A percentile compares a stretch with the other conserved stretches of the same genome.
Evolutionary conservation across 2,888 invertebrate genomes (phyloP).

Genomic region (Serripes groenlandicus): DNA sequence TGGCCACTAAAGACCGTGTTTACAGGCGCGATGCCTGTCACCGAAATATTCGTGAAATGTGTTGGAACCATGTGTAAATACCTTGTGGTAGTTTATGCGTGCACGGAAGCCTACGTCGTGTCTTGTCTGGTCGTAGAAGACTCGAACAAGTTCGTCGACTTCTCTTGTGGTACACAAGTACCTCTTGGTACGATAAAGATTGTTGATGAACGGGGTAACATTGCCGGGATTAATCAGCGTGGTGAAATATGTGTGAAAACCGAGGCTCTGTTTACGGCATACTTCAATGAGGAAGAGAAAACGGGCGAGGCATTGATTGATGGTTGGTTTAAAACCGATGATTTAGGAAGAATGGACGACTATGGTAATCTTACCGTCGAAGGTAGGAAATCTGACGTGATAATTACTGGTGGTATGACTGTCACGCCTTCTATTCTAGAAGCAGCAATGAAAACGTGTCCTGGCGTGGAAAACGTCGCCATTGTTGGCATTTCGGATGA

Average conservation of each 20-base stretch:
- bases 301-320: neutral
- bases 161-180: conserved; percentile 3
- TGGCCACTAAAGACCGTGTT: conserved; percentile 14
- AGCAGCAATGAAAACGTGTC: conserved; percentile 10
- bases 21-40: conserved; percentile 25
- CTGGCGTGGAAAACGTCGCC: conserved; percentile 32
- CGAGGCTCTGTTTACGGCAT: conserved; percentile 3
- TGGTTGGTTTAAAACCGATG: conserved; percentile 40
- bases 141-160: conserved; percentile 12
- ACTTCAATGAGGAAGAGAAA: conserved; percentile 21
- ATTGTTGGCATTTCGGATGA: conserved; percentile 46
- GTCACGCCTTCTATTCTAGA: conserved; percentile 34
- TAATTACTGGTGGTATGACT: conserved; percentile 24
- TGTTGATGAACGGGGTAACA: conserved; percentile 20
- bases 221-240: neutral
- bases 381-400: conserved; percentile 34
- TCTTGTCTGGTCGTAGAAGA: neutral
- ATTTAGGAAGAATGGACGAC: conserved; percentile 28
- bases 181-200: conserved; percentile 16
- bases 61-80: conserved; percentile 10
- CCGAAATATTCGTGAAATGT: neutral
- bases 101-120: neutral
- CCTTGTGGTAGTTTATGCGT: conserved; percentile 5
- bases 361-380: conserved; percentile 13
- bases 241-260: conserved; percentile 33